phyloP scores from a whole-genome alignment of 2,113 vertebrate genomes.

The Origma solitaria region DNA sequence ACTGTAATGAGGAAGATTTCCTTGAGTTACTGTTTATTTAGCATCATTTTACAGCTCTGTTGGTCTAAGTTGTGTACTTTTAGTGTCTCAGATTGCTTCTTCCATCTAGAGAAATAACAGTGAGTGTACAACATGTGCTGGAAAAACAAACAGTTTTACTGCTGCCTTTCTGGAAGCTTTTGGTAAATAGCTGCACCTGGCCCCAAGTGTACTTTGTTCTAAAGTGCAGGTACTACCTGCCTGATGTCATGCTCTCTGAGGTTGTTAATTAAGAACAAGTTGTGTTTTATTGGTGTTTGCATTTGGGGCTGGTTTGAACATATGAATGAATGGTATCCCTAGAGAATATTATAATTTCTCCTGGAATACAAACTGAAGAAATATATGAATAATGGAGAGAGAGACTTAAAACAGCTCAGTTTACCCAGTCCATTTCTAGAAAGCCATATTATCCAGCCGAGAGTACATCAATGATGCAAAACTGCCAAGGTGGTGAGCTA shows the following conservation, averaged over 20 bases:
- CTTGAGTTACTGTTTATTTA: neutral
- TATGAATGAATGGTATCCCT: neutral
- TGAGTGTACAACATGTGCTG: neutral
- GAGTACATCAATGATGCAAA: neutral
- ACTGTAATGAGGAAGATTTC: neutral
- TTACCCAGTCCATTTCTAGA: neutral
- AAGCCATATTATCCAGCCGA: neutral
- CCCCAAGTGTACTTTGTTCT: neutral
- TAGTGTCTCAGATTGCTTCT: neutral
- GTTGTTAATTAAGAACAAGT: neutral
- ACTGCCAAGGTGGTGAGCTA: neutral
- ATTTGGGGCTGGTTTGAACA: neutral
- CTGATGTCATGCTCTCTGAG: neutral
- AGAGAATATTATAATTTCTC: neutral
- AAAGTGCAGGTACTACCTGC: neutral
- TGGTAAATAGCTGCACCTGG: slow-evolving; percentile 13
- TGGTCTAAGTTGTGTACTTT: neutral
- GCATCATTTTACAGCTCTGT: neutral
- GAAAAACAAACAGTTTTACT: slow-evolving; percentile 38
- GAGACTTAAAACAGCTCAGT: neutral
- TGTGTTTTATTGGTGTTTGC: neutral
- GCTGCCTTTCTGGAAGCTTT: neutral
- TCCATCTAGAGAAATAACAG: neutral
- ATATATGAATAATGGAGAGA: neutral
- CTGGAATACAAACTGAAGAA: neutral